These are phyloP conservation scores for Piprites chloris DNA, from an alignment of 2,113 vertebrate genomes.

Conservation along the genomic window DNA sequence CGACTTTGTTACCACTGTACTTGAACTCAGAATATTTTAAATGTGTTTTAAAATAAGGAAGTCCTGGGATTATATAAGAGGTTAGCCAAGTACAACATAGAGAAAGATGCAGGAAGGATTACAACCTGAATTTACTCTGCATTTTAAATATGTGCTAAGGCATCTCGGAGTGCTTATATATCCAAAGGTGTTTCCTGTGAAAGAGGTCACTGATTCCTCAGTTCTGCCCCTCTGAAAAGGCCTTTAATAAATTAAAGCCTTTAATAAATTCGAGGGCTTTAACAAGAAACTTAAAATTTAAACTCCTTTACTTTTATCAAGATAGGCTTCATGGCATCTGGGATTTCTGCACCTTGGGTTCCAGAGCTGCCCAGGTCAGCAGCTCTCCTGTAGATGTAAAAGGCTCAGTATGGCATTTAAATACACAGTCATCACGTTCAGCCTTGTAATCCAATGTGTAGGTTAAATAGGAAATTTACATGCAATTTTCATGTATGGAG, in stretches of 20 bases:
- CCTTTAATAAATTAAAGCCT: no score
- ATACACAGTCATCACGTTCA: accelerated
- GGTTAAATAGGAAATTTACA: background rate
- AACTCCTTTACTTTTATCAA: background rate
- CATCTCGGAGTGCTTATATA: accelerated
- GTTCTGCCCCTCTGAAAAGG: background rate
- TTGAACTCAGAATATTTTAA: background rate
- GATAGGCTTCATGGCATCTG: background rate
- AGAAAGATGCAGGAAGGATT: background rate
- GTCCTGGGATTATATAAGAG: background rate
- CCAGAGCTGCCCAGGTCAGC: background rate
- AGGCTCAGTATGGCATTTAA: background rate
- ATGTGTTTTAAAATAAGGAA: background rate
- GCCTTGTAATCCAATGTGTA: background rate
- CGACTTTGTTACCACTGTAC: background rate
- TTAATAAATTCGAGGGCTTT: background rate
- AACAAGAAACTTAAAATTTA: background rate
- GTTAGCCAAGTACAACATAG: background rate
- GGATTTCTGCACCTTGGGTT: background rate
- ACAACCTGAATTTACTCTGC: background rate
- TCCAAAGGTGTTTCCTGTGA: background rate
- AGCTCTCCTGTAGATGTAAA: background rate
- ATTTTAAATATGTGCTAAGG: background rate
- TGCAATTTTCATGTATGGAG: background rate
- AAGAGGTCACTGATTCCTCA: background rate